These are phyloP conservation scores for Alexandromys fortis DNA, from an alignment of 2,113 vertebrate species.

Conservation along the genomic window DNA sequence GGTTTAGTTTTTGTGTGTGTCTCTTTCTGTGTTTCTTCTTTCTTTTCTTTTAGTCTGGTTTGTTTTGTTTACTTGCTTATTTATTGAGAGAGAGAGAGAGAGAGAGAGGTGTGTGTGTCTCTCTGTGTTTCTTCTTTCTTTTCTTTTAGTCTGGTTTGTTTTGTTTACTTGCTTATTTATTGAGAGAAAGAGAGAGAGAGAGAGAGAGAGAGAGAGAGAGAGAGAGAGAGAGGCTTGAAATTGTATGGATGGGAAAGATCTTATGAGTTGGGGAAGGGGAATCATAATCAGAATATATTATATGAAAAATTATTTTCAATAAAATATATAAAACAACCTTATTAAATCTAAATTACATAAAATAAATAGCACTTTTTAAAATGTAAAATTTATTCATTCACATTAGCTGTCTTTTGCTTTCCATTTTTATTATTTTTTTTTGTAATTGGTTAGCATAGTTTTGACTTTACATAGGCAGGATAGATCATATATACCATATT, in stretches of 20 bases:
- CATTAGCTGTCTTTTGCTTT: not conserved
- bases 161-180: not conserved
- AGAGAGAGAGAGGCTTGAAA: not conserved
- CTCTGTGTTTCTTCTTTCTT: not conserved
- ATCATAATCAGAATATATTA: not conserved
- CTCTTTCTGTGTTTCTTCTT: not conserved
- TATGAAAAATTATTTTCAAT: not conserved
- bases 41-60: not conserved
- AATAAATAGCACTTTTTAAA: slow-evolving; percentile 2
- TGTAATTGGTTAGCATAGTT: not conserved
- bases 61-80: not conserved
- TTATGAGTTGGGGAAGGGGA: not conserved
- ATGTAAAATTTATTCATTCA: not conserved
- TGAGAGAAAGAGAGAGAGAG: too few species aligned
- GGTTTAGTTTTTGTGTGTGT: not conserved
- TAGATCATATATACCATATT: not conserved
- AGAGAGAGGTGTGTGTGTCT: not conserved
- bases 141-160: not conserved
- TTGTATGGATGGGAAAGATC: not conserved
- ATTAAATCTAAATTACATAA: not conserved
- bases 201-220: not conserved
- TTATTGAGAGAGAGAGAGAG: not conserved
- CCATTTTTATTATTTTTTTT: not conserved
- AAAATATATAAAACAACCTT: not conserved
- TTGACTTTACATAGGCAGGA: not conserved